These are phyloP conservation scores for Labrus mixtus DNA, from an alignment of 2,113 vertebrate genomes.

Conservation along the genomic window DNA sequence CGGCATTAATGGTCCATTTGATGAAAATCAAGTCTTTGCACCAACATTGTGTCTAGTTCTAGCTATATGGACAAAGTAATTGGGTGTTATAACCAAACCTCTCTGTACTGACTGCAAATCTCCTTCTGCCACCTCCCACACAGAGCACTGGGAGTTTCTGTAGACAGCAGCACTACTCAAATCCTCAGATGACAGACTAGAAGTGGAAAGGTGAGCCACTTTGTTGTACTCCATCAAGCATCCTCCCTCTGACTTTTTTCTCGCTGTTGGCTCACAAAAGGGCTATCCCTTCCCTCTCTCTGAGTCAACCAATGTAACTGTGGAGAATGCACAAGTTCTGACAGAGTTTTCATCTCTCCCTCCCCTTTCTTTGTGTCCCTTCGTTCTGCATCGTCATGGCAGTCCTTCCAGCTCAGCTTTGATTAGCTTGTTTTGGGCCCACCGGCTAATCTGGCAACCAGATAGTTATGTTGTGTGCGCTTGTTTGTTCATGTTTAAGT, in stretches of 20 bases:
- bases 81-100: neutral
- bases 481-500: slow-evolving; percentile 44
- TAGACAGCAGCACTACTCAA: slow-evolving; percentile 36
- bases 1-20: neutral
- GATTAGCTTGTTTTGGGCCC: slow-evolving; percentile 63
- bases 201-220: slow-evolving; percentile 43
- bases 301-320: slow-evolving; percentile 40
- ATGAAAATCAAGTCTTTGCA: neutral
- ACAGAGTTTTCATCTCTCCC: slow-evolving; percentile 40
- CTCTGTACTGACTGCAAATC: neutral
- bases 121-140: slow-evolving; percentile 28
- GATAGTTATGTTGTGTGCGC: slow-evolving; percentile 33
- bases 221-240: slow-evolving; percentile 46
- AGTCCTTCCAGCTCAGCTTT: slow-evolving; percentile 52
- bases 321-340: slow-evolving; percentile 43
- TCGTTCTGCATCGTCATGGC: slow-evolving; percentile 63
- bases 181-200: slow-evolving; percentile 25
- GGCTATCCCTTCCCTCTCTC: slow-evolving; percentile 8
- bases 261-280: slow-evolving; percentile 28
- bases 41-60: neutral
- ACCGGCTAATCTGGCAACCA: slow-evolving; percentile 60
- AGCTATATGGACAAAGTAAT: neutral
- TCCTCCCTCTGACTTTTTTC: neutral
- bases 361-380: slow-evolving; percentile 54
- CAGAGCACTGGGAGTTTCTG: slow-evolving; percentile 35